Base-by-base conservation (phyloP, 2,888 invertebrate species). In the Frankliniella intonsa region DNA sequence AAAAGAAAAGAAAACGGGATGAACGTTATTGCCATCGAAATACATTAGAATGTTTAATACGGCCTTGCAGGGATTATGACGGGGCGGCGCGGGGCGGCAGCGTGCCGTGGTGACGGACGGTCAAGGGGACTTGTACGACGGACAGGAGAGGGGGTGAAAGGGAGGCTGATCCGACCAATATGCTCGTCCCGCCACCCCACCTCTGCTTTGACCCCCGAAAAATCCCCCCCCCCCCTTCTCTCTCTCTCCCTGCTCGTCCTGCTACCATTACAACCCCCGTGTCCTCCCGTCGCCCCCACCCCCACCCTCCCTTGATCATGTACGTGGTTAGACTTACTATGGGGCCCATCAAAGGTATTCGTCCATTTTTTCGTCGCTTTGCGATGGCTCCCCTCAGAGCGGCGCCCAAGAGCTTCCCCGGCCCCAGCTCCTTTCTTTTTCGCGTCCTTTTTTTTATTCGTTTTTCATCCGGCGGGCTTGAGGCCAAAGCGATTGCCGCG, bases 271-370 rank as follows among this genome's bases (percentile, higher is more conserved):
- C 69, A 76, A 22, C 22, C 69, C 38, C 5, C 38, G 38, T 38
- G 69, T 76, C 25, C 69, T 22, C 38, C 69, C n/a, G n/a, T n/a
- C n/a, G n/a, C n/a, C 55, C 55, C 55, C 55, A 55, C 38, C 38
- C 38, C 38, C 38, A 38, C 38, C 38, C 62, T 17, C 25, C 69
- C 69, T 25, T 25, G 69, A 76, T 76, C 69, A 76, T 76, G 69
- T 76, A 76, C 69, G 69, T 76, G 69, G 69, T 25, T 76, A 76
- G 69, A 76, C 69, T 76, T 76, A 76, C 69, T 76, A 76, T 76
- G 69, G 69, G 25, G 69, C 69, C 69, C 69, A 76, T 76, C 69
- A 76, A 76, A 76, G 69, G 69, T 76, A 76, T 76, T 76, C 69
- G 69, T 76, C 69, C 69, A 76, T 76, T 76, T 76, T 76, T 76